phyloP scores from a whole-genome alignment of 2,113 vertebrate species.

The Rhineura floridana region DNA sequence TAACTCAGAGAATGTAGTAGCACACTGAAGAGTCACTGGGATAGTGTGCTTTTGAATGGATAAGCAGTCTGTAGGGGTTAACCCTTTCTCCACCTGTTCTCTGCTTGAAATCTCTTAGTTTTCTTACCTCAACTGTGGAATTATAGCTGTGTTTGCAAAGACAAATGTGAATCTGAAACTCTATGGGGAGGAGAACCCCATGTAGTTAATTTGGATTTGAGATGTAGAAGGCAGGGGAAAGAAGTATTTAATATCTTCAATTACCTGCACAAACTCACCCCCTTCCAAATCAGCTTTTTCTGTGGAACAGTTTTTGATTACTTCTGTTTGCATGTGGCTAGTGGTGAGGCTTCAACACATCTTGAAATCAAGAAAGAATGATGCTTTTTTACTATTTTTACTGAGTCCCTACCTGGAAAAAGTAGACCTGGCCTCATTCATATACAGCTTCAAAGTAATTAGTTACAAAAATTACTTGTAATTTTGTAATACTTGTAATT shows the following conservation, averaged over 20 bases:
- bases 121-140: not conserved
- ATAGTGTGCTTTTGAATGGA: not conserved
- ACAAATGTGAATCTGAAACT: not conserved
- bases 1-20: not conserved
- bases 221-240: not conserved
- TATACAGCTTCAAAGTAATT: too few relatives aligned
- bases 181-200: not conserved
- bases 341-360: not conserved
- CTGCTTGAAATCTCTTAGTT: not conserved
- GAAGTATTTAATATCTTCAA: not conserved
- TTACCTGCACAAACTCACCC: not conserved
- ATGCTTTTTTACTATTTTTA: not conserved
- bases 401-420: not conserved
- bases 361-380: not conserved
- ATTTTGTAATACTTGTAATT: too few relatives aligned
- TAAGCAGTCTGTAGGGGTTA: not conserved
- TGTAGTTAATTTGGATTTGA: not conserved
- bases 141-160: not conserved
- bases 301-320: not conserved
- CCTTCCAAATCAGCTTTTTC: not conserved
- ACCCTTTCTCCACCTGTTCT: not conserved
- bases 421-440: not conserved
- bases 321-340: not conserved
- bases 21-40: not conserved
- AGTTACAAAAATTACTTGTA: too few relatives aligned